Base-by-base conservation (phyloP, 2,797 vertebrate species). In the Malacoctenus gilli region DNA sequence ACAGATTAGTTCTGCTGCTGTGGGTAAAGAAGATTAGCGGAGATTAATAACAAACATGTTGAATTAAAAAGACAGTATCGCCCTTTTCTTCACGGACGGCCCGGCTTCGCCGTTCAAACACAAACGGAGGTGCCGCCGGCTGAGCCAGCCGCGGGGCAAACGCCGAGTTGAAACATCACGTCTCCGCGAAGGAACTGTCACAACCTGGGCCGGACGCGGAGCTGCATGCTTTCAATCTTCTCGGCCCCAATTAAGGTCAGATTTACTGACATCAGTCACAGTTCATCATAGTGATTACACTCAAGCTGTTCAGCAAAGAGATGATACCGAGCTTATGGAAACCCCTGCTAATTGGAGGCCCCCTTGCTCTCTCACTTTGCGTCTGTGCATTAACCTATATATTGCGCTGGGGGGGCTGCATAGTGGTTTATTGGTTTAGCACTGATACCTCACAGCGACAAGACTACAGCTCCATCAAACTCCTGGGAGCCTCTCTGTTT, bases 251-350 rank as follows among this genome's bases (percentile, higher is more conserved):
- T 93, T 93, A 93, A 91, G 90, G 79, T 75, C 90, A 89, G 93
- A 94, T 93, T 94, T 91, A 84, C 81, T 70, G 89, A 84, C 90
- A 93, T 93, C 91, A 92, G 87, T 93, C 92, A 91, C 87, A 92
- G 92, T 86, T 93, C 87, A 86, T 86, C 92, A 79, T 54, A 86
- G 69, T 92, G 92, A 91, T 95, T 92, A 93, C 87, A 83, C 85
- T 72, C 92, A 91, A 89, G 91, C 92, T 89, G 86, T 89, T 93
- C 91, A 84, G 85, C 69, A 75, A 80, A 72, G 87, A 91, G 86
- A 90, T 92, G 90, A 94, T 72, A 82, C 75, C 72, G 86, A 87
- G 85, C 91, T 92, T 92, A 91, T 89, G 87, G 89, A 87, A 75
- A 66, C 87, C 79, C 87, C 83, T 85, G 42, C 80, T 87, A 84